phyloP scores from a whole-genome alignment of 2,888 invertebrate genomes.

The Nomada fucata region DNA sequence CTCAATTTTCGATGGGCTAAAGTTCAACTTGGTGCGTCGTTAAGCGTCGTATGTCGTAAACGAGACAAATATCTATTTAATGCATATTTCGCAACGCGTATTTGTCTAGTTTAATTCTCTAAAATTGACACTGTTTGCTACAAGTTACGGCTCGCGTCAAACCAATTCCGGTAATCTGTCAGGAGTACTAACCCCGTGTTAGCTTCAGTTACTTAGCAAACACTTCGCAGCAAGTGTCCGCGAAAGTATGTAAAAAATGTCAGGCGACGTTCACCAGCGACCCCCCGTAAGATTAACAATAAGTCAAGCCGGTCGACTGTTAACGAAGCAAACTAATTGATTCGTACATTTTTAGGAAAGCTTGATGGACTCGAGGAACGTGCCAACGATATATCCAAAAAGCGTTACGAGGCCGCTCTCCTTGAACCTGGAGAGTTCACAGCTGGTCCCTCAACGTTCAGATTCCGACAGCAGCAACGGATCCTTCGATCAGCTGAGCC shows the following conservation, averaged over 20 bases:
- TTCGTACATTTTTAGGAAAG: conserved; percentile 55
- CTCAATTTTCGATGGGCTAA: conserved; percentile 9
- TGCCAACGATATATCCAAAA: conserved; percentile 58
- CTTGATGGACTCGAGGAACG: conserved; percentile 64
- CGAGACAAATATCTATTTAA: background rate
- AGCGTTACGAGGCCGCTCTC: conserved; percentile 61
- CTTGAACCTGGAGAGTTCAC: conserved; percentile 70
- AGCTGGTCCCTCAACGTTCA: conserved; percentile 66
- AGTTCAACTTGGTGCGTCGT: background rate
- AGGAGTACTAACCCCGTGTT: background rate
- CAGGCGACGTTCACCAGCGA: conserved; percentile 2
- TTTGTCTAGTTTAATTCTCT: too few species aligned
- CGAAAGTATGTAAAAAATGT: background rate
- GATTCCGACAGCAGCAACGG: conserved; percentile 11
- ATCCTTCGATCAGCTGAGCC: conserved; percentile 60
- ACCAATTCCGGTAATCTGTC: background rate
- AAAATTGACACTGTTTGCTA: background rate
- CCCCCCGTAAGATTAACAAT: too few species aligned
- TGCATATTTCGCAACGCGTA: background rate
- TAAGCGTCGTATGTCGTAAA: background rate
- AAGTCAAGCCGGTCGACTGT: too few species aligned
- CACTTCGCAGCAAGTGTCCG: background rate
- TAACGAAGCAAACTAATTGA: background rate
- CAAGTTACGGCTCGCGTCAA: background rate
- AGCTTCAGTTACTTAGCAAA: background rate